Conservation (phyloP, 2,888 invertebrate species). For the Amiota mariae region DNA sequence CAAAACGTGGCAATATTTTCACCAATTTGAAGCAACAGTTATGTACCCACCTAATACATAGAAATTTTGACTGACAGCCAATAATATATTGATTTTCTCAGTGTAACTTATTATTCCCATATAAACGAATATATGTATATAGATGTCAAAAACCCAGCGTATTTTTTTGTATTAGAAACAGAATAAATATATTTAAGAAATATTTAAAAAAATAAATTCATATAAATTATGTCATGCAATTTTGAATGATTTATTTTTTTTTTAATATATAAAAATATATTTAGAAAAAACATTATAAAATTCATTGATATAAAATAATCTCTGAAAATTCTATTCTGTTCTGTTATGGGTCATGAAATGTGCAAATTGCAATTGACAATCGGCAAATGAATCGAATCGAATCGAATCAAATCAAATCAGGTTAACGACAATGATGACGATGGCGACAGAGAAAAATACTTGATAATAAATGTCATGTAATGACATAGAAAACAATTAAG, state of each 20-base stretch:
- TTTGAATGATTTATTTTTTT: not conserved
- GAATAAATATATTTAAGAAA: no score
- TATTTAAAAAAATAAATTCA: not conserved
- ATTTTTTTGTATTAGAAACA: no score
- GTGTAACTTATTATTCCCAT: no score
- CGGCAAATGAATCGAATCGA: not conserved
- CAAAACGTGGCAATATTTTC: no score
- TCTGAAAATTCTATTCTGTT: slow-evolving; percentile 1
- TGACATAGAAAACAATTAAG: slow-evolving; percentile 17
- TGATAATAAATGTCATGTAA: slow-evolving; percentile 24
- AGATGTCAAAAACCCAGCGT: no score
- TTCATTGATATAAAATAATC: not conserved
- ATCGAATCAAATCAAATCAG: not conserved
- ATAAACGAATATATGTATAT: no score
- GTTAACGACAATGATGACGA: not conserved
- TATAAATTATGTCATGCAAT: not conserved
- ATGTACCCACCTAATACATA: no score
- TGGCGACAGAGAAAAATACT: not conserved
- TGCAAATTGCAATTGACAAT: slow-evolving; percentile 12
- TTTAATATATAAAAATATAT: not conserved
- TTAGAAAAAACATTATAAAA: not conserved
- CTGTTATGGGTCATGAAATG: slow-evolving; percentile 12
- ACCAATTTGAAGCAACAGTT: no score
- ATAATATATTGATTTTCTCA: no score
- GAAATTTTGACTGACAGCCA: no score